Conservation (phyloP, 2,888 invertebrate genomes). For the Prosopocoilus inquinatus region DNA sequence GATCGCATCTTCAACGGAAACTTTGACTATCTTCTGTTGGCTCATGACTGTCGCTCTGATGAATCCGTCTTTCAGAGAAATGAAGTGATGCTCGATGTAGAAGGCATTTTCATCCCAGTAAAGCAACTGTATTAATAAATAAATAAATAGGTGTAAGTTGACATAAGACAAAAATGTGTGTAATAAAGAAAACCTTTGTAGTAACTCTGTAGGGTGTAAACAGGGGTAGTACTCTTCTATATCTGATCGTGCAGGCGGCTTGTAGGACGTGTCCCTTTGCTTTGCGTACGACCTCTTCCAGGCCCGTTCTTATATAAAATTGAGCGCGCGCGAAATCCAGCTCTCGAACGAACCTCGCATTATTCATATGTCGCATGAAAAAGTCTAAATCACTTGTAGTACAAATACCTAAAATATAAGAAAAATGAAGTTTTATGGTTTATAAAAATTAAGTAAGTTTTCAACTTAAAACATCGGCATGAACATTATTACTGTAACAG, state of each 20-base stretch:
- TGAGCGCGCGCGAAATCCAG: slow-evolving; percentile 85
- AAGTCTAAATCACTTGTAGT: slow-evolving; percentile 84
- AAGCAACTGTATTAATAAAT: slow-evolving; percentile 69
- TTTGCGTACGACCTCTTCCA: slow-evolving; percentile 62
- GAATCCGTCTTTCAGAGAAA: slow-evolving; percentile 75
- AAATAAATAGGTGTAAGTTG: no score
- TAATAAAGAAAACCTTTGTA: slow-evolving; percentile 62
- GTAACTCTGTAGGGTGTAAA: slow-evolving; percentile 73
- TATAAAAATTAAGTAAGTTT: no score
- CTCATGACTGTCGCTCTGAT: slow-evolving; percentile 75
- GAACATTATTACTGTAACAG: no score
- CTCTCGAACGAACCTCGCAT: slow-evolving; percentile 81
- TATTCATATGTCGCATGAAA: slow-evolving; percentile 87
- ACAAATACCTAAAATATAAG: slow-evolving; percentile 64
- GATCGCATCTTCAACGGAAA: slow-evolving; percentile 65
- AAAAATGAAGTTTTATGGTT: no score
- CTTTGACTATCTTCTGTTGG: slow-evolving; percentile 71
- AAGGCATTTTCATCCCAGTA: slow-evolving; percentile 87
- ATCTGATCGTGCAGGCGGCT: slow-evolving; percentile 75
- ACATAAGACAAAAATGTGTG: no score
- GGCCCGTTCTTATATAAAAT: slow-evolving; percentile 73
- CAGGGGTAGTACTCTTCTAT: slow-evolving; percentile 75
- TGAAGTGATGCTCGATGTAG: slow-evolving; percentile 81
- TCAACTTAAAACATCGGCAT: no score
- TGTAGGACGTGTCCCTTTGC: slow-evolving; percentile 66